Evolutionary conservation across 2,113 vertebrate genomes (phyloP).

Genomic region (Heterotis niloticus): DNA sequence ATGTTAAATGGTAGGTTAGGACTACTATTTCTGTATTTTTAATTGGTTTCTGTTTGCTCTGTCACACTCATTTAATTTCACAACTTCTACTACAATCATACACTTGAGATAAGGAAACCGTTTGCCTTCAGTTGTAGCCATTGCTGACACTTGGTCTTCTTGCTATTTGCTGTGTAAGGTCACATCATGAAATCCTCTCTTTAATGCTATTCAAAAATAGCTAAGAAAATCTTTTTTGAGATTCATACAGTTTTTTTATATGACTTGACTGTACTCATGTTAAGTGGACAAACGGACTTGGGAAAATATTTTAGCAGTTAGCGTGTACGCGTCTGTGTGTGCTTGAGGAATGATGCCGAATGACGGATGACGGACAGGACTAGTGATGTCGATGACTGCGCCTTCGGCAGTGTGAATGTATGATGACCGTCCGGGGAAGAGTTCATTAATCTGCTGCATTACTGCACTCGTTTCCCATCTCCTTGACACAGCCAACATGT

Average conservation of each 20-base stretch:
- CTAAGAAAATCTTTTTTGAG: not conserved
- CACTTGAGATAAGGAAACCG: slow-evolving; percentile 10
- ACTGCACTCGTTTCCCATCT: slow-evolving; percentile 58
- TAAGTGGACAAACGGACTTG: not conserved
- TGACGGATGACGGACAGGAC: slow-evolving; percentile 14
- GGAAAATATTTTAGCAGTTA: not conserved
- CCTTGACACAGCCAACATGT: slow-evolving; percentile 55
- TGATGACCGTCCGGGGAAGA: slow-evolving; percentile 20
- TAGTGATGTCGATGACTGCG: not conserved
- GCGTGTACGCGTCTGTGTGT: not conserved
- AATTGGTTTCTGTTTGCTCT: slow-evolving; percentile 1
- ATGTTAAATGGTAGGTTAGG: slow-evolving; percentile 14
- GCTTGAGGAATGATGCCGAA: not conserved
- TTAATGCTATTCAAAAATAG: not conserved
- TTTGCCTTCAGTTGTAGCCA: slow-evolving; percentile 10
- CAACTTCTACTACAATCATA: slow-evolving; percentile 5
- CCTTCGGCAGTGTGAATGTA: slow-evolving; percentile 24
- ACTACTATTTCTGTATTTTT: slow-evolving; percentile 17
- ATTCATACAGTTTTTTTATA: not conserved
- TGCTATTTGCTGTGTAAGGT: not conserved
- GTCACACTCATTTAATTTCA: slow-evolving; percentile 3
- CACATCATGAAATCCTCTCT: not conserved
- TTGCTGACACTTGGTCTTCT: not conserved
- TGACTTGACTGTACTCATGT: not conserved
- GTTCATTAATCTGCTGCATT: slow-evolving; percentile 60